Conservation (phyloP, 2,113 vertebrate species). For the Oophaga pumilio region DNA sequence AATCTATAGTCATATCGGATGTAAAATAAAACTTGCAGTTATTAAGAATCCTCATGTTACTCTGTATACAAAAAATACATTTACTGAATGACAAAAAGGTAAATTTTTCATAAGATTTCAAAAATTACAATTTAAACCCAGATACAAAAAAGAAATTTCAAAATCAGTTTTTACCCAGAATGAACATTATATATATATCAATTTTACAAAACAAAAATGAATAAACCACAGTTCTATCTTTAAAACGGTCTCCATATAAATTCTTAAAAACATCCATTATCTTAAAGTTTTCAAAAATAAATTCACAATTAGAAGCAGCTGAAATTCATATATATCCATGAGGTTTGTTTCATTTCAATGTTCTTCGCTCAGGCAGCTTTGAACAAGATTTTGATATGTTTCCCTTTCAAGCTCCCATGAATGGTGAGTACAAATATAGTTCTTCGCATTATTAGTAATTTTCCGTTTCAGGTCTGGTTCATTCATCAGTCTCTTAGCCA, state of each 20-base stretch:
- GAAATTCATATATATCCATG: not conserved
- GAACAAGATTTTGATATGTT: conserved; percentile 80
- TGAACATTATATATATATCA: not conserved
- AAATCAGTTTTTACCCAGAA: not conserved
- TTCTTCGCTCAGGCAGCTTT: conserved; percentile 63
- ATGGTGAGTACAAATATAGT: conserved; percentile 76
- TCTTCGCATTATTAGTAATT: conserved; percentile 75
- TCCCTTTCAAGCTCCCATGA: conserved; percentile 75
- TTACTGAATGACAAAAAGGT: not conserved
- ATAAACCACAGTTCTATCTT: not conserved
- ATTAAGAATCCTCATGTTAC: not conserved
- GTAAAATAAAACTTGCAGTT: not conserved
- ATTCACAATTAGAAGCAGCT: not conserved
- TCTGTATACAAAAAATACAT: not conserved
- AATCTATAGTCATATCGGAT: too few relatives aligned
- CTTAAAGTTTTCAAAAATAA: not conserved
- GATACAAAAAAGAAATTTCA: not conserved
- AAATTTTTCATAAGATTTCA: not conserved
- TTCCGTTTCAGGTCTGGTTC: conserved; percentile 72
- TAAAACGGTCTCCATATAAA: not conserved
- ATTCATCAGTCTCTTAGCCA: conserved; percentile 78
- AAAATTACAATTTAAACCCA: not conserved
- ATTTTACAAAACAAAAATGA: not conserved
- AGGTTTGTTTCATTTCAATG: not conserved
- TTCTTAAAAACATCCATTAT: not conserved